Conservation (phyloP, 2,888 invertebrate genomes). For the Seira ritae region DNA sequence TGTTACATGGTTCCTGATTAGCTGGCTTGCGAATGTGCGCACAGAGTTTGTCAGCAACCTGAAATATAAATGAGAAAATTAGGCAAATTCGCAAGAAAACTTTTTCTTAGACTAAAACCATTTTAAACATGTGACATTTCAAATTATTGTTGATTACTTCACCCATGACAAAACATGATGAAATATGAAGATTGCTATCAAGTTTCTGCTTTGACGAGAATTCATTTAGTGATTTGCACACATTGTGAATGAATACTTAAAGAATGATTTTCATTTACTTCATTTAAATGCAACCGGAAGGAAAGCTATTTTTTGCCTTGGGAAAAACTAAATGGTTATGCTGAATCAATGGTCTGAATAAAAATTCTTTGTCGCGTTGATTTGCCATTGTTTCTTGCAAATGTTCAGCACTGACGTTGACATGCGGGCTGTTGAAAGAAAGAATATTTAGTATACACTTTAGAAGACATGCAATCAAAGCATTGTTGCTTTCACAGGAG, state of each 20-base stretch:
- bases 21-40: conserved; percentile 83
- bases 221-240: too few species aligned
- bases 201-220: too few species aligned
- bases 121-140: conserved; percentile 21
- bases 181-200: too few species aligned
- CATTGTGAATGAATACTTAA: too few species aligned
- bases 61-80: conserved; percentile 73
- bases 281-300: conserved; percentile 24
- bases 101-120: conserved; percentile 17
- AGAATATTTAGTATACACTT: too few species aligned
- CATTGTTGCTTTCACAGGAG: too few species aligned
- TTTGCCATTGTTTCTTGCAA: too few species aligned
- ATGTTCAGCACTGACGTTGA: too few species aligned
- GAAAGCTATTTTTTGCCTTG: conserved; percentile 26
- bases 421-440: too few species aligned
- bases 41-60: conserved; percentile 89
- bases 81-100: conserved; percentile 1
- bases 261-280: too few species aligned
- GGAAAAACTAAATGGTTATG: not conserved
- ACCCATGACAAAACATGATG: conserved; percentile 1
- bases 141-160: conserved; percentile 42
- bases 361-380: not conserved
- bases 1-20: conserved; percentile 88
- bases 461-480: too few species aligned
- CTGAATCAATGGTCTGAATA: not conserved